These are phyloP conservation scores for Latrodectus geometricus DNA, from an alignment of 1,140 invertebrate species.

Conservation along the genomic window DNA sequence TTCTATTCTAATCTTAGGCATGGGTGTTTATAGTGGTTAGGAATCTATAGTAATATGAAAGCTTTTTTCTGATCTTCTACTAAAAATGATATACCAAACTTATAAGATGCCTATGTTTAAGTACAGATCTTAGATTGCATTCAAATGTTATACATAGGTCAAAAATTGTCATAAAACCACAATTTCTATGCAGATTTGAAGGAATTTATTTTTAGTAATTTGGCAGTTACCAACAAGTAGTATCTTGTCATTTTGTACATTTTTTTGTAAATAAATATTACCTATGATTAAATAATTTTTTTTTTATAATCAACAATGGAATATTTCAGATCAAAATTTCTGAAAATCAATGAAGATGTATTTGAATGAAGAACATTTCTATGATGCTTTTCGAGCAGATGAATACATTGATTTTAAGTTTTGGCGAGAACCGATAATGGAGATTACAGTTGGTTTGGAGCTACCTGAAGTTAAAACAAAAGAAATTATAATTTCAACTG, in stretches of 20 bases:
- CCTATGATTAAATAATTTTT: background rate
- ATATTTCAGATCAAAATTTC: background rate
- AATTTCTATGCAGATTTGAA: too few species aligned
- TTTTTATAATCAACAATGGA: background rate
- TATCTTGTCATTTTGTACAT: background rate
- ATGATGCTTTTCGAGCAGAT: conserved; percentile 25
- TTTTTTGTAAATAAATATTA: background rate
- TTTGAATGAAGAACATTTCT: background rate
- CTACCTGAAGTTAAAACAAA: background rate
- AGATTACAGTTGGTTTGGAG: conserved; percentile 28
- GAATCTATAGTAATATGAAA: too few species aligned
- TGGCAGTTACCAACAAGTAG: too few species aligned
- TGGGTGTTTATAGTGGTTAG: too few species aligned
- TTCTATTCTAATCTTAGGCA: too few species aligned
- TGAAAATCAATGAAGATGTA: conserved; percentile 19
- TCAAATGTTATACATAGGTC: too few species aligned
- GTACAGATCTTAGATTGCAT: too few species aligned
- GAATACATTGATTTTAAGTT: conserved; percentile 52
- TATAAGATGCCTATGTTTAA: too few species aligned
- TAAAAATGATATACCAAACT: too few species aligned
- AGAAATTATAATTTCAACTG: background rate
- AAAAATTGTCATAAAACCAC: too few species aligned
- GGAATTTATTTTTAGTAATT: too few species aligned
- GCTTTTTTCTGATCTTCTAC: too few species aligned
- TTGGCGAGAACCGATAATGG: conserved; percentile 56